A percentile compares a stretch with the other conserved stretches of the same genome.
Conservation (phyloP, 2,888 invertebrate genomes). For the Metellina segmentata region DNA sequence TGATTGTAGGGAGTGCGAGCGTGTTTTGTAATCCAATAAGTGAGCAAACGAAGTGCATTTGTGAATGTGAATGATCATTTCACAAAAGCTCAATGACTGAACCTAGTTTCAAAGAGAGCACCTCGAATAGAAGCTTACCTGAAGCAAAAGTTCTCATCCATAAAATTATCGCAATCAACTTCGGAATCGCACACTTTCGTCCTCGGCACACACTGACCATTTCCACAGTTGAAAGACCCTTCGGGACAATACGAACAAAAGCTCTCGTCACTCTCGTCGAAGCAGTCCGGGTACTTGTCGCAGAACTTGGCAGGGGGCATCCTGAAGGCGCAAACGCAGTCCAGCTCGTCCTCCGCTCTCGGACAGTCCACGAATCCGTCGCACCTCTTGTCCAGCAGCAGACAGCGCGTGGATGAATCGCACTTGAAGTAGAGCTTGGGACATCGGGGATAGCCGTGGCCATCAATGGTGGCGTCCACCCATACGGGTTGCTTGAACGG, state of each 20-base stretch:
- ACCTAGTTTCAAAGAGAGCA: not conserved
- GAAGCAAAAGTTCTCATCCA: conserved; percentile 89
- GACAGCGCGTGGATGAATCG: conserved; percentile 44
- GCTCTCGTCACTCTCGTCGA: conserved; percentile 86
- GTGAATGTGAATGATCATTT: not conserved
- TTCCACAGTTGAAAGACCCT: conserved; percentile 63
- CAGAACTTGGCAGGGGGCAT: conserved; percentile 85
- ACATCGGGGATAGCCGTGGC: not conserved
- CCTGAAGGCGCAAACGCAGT: conserved; percentile 88
- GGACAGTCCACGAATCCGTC: conserved; percentile 88
- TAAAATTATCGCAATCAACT: conserved; percentile 88
- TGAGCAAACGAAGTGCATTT: too few relatives aligned
- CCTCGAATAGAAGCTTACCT: conserved; percentile 76
- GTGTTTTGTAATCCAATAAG: too few relatives aligned
- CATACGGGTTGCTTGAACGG: conserved; percentile 28
- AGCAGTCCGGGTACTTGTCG: conserved; percentile 91
- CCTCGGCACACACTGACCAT: conserved; percentile 85
- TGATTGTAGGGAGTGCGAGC: too few relatives aligned
- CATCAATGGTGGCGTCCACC: not conserved
- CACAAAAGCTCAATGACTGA: not conserved
- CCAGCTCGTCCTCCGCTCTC: conserved; percentile 89
- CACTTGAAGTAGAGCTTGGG: conserved; percentile 45
- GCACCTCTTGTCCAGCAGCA: conserved; percentile 83
- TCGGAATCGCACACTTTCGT: conserved; percentile 88
- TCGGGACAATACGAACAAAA: conserved; percentile 62